Evolutionary conservation across 1,140 invertebrate genomes (phyloP).

Genomic region (Heterodera carotae): DNA sequence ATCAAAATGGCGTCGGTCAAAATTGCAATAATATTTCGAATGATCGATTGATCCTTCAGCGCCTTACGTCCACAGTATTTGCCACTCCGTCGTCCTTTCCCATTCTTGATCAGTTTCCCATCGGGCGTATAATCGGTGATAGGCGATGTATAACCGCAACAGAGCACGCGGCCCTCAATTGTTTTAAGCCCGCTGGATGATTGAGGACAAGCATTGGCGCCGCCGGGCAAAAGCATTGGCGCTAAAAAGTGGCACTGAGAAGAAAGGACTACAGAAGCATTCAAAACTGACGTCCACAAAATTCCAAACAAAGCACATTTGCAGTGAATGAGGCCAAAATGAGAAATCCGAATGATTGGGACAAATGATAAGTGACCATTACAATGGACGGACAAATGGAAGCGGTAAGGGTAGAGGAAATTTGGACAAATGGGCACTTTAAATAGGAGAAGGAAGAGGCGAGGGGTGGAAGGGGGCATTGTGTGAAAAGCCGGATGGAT

Average conservation of each 20-base stretch:
- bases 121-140: constrained; percentile 19
- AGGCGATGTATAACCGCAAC: constrained; percentile 17
- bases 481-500: too few species aligned
- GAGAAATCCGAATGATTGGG: not conserved
- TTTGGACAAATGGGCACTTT: not conserved
- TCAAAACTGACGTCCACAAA: not conserved
- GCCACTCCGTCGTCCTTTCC: not conserved
- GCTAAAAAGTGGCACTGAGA: not conserved
- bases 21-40: too few species aligned
- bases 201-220: not conserved
- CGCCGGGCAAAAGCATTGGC: not conserved
- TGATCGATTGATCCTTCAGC: too few species aligned
- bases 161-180: constrained; percentile 10
- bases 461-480: not conserved
- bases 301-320: not conserved
- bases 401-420: too few species aligned
- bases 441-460: not conserved
- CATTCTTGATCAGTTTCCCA: not conserved
- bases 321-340: not conserved
- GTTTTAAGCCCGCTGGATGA: constrained; percentile 2
- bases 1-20: not conserved
- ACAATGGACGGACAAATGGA: not conserved
- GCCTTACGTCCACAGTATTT: constrained; percentile 15
- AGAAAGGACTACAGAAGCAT: not conserved
- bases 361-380: not conserved